These are phyloP conservation scores for Hylia prasina DNA, from an alignment of 2,113 vertebrate species.

Conservation along the genomic window DNA sequence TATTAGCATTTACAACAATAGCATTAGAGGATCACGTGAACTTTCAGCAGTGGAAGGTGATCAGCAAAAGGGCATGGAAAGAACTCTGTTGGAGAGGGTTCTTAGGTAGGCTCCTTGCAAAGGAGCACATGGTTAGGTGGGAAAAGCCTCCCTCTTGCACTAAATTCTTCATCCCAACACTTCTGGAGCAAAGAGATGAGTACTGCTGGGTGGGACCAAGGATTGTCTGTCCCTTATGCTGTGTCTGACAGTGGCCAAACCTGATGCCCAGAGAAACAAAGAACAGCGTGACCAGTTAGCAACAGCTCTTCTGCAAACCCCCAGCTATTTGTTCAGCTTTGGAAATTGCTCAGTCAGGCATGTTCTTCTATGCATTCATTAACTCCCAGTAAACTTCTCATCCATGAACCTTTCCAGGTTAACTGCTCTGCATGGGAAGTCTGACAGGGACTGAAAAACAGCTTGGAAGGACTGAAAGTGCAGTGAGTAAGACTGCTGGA, in stretches of 20 bases:
- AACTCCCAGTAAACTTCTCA: not conserved
- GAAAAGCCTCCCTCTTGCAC: not conserved
- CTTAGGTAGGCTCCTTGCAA: not conserved
- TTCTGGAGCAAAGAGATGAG: not conserved
- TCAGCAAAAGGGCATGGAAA: not conserved
- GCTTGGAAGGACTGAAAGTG: not conserved
- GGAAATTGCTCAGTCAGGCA: not conserved
- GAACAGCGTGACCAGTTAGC: not conserved
- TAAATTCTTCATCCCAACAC: not conserved
- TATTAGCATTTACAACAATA: not conserved
- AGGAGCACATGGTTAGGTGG: not conserved
- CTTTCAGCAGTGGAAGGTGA: not conserved
- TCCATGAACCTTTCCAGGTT: not conserved
- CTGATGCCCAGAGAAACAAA: not conserved
- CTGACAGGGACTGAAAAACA: not conserved
- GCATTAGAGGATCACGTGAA: not conserved
- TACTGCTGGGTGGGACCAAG: not conserved
- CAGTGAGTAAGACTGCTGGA: not conserved
- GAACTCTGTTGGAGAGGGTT: not conserved
- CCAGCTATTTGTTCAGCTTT: not conserved
- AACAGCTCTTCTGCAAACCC: not conserved
- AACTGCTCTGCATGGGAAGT: not conserved
- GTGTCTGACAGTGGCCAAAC: not conserved
- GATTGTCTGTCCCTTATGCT: not conserved
- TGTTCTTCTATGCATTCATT: not conserved